Base-by-base conservation (phyloP, 2,797 vertebrate species). In the Phoebastria nigripes region DNA sequence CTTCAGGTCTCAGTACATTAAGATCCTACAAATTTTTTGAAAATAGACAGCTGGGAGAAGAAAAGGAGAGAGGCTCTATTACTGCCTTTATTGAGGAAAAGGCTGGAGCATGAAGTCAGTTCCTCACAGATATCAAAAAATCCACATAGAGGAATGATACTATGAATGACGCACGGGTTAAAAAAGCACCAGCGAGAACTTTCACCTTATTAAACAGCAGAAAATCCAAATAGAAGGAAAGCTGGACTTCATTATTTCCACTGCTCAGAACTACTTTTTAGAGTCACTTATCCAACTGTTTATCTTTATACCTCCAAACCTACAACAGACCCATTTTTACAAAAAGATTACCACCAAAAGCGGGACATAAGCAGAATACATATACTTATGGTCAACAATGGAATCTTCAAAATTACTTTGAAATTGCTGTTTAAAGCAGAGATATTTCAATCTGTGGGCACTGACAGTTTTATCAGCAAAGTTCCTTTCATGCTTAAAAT, bases 71-170 rank as follows among this genome's bases (percentile, higher is more conserved):
- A 83, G 24, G 54, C 8, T 91, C 24, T 82, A 5, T 90, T 86
- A 78, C 39, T 83, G 58, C 39, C 28, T 90, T 93, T 87, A 76
- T 61, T 90, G 61, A 81, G 51, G 33, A 87, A 90, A 72, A 87
- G n/a, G 19, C 28, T 88, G 72, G 88, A 96, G 59, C 42, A n/a
- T 9, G n/a, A 93, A 70, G 77, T 89, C 83, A 70, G 35, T 37
- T 82, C 70, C 33, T 73, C 46, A 59, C 6, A 76, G 73, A 55
- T 79, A 65, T 71, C 51, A 76, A 79, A 89, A 66, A 76, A 79
- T 54, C 37, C 26, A 51, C 0, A 0, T 31, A 46, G 46, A 78
- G 28, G 49, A 92, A 93, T 41, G 26, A 47, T 84, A 51, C 15
- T 76, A 12, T 28, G 41, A 94, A 69, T 55, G 33, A 65, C 19